These are phyloP conservation scores for Xylocampa areola DNA, from an alignment of 2,888 invertebrate genomes.

Conservation along the genomic window DNA sequence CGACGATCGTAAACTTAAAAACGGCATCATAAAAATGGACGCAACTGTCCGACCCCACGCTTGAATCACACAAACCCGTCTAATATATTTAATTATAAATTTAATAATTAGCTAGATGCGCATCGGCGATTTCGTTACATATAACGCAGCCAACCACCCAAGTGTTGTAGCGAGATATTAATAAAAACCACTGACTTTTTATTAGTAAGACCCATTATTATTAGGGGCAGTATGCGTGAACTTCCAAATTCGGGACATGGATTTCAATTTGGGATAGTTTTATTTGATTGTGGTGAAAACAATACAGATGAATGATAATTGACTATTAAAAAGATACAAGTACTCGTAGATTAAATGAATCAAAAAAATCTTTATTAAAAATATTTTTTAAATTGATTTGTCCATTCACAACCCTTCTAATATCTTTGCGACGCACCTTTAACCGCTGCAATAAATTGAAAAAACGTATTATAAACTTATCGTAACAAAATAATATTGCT, in stretches of 20 bases:
- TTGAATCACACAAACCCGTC: constrained; percentile 62
- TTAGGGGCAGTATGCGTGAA: constrained; percentile 49
- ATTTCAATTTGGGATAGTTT: constrained; percentile 22
- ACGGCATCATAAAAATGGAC: constrained; percentile 58
- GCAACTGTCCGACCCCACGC: constrained; percentile 47
- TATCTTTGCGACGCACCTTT: no score
- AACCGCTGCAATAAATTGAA: no score
- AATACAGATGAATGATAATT: not conserved
- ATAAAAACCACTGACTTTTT: constrained; percentile 64
- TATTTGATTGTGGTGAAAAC: not conserved
- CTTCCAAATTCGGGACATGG: constrained; percentile 33
- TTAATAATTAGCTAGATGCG: constrained; percentile 79
- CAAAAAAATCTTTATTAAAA: no score
- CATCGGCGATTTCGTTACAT: constrained; percentile 63
- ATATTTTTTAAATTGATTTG: no score
- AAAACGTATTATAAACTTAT: no score
- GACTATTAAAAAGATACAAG: not conserved
- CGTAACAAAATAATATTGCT: no score
- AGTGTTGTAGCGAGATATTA: constrained; percentile 71
- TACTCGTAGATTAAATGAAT: no score
- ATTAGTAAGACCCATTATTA: constrained; percentile 47
- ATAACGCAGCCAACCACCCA: constrained; percentile 65
- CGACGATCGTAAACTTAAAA: constrained; percentile 49
- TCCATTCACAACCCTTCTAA: no score
- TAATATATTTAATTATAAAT: constrained; percentile 82